Conservation (phyloP, 2,888 invertebrate species). For the Oscheius myriophilus region DNA sequence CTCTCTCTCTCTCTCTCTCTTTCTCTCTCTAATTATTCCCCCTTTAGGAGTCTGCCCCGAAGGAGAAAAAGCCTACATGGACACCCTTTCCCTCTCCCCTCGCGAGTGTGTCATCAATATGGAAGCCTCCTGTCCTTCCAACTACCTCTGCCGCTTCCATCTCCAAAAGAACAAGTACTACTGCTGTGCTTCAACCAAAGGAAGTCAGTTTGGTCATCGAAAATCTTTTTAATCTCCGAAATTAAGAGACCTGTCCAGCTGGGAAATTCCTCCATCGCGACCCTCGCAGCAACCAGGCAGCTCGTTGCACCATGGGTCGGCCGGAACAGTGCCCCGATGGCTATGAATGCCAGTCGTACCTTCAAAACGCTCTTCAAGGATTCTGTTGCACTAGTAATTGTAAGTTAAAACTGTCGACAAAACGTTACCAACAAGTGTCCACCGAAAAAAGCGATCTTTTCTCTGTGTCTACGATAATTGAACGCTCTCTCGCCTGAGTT, state of each 20-base stretch:
- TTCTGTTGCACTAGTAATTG: conserved; percentile 52
- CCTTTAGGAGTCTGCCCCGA: conserved; percentile 55
- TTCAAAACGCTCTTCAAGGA: conserved; percentile 54
- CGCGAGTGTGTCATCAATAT: conserved; percentile 57
- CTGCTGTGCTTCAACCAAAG: conserved; percentile 51
- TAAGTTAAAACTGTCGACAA: too few relatives aligned
- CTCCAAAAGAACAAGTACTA: conserved; percentile 55
- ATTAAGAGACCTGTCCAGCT: conserved; percentile 53
- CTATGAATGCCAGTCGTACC: conserved; percentile 50
- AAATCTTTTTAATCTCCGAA: not conserved
- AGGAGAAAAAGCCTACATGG: conserved; percentile 62
- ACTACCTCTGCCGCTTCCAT: conserved; percentile 58
- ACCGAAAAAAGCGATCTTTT: too few relatives aligned
- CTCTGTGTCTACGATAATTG: too few relatives aligned
- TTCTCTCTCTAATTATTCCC: too few relatives aligned
- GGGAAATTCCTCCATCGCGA: conserved; percentile 57
- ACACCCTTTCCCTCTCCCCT: conserved; percentile 55
- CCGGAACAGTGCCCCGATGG: conserved; percentile 55
- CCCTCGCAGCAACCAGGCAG: conserved; percentile 32
- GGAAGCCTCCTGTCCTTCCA: conserved; percentile 51
- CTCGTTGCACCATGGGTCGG: conserved; percentile 54
- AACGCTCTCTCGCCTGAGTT: too few relatives aligned
- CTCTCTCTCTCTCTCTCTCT: conserved; percentile 6
- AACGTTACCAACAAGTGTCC: too few relatives aligned
- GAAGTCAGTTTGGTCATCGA: conserved; percentile 31